phyloP scores from a whole-genome alignment of 2,888 invertebrate genomes.

The Thalpophila matura region DNA sequence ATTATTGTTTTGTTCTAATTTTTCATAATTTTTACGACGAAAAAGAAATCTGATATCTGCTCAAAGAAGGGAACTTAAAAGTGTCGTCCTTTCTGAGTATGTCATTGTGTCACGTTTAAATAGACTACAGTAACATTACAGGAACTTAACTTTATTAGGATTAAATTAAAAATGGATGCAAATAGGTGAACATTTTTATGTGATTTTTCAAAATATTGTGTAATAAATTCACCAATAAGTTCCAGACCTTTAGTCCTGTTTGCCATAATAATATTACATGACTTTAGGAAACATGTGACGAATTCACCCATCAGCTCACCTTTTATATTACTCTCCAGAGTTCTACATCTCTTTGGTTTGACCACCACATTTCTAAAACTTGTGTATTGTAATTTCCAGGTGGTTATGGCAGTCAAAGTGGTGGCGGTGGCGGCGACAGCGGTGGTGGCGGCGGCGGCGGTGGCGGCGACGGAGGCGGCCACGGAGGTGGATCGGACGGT shows the following conservation, averaged over 20 bases:
- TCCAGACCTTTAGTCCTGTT: not conserved
- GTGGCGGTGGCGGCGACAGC: slow-evolving; percentile 55
- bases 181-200: too few relatives aligned
- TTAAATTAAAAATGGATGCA: too few relatives aligned
- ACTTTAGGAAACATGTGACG: not conserved
- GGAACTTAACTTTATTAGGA: too few relatives aligned
- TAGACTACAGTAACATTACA: too few relatives aligned
- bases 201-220: too few relatives aligned
- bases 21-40: not conserved
- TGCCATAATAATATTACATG: not conserved
- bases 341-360: not conserved
- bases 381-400: slow-evolving; percentile 32
- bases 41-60: not conserved
- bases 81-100: too few relatives aligned
- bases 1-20: not conserved
- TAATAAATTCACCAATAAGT: too few relatives aligned
- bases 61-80: not conserved
- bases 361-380: not conserved
- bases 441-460: slow-evolving; percentile 44
- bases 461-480: slow-evolving; percentile 53
- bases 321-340: not conserved
- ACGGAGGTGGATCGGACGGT: slow-evolving; percentile 40
- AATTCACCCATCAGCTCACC: not conserved
- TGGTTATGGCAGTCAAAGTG: slow-evolving; percentile 56
- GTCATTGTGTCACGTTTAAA: too few relatives aligned